A percentile compares a stretch with the other conserved stretches of the same genome.
These are phyloP conservation scores for Diploscapter pachys DNA, from an alignment of 1,140 invertebrate species.

Conservation along the genomic window DNA sequence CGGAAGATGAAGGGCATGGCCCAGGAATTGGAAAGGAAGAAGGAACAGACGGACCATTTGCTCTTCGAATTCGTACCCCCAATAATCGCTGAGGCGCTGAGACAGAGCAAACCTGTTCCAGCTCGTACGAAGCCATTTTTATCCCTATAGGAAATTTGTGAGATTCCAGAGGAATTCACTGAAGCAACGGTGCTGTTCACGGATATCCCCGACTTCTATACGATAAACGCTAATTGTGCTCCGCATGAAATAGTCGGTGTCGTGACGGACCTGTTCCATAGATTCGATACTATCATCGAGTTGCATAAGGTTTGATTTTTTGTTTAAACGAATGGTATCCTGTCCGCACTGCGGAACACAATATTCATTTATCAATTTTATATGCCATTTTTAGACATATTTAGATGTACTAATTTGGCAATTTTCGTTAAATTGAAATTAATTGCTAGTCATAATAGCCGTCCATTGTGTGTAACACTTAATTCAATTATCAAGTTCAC, in stretches of 20 bases:
- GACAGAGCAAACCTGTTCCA: conserved; percentile 29
- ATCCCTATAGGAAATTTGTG: background rate
- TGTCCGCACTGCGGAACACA: too few relatives aligned
- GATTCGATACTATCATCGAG: conserved; percentile 36
- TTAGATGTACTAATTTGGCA: too few relatives aligned
- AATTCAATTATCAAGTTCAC: too few relatives aligned
- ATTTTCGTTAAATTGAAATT: too few relatives aligned
- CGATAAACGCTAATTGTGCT: conserved; percentile 20
- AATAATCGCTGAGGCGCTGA: background rate
- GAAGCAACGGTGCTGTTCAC: conserved; percentile 35
- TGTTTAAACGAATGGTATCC: too few relatives aligned
- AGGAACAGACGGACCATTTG: background rate
- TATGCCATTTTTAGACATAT: too few relatives aligned
- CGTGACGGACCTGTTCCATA: conserved; percentile 38
- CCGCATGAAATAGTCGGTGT: conserved; percentile 24
- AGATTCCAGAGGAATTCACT: conserved; percentile 35
- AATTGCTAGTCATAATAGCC: too few relatives aligned
- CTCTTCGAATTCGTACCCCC: too few relatives aligned
- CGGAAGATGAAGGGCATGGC: conserved; percentile 33
- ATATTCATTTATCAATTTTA: too few relatives aligned
- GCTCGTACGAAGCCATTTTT: conserved; percentile 29
- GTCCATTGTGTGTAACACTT: too few relatives aligned
- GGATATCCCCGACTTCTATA: conserved; percentile 33
- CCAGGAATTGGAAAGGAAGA: conserved; percentile 30
- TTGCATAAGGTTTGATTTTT: conserved; percentile 17